phyloP scores from a whole-genome alignment of 2,113 vertebrate genomes.

The Crotalus viridis region DNA sequence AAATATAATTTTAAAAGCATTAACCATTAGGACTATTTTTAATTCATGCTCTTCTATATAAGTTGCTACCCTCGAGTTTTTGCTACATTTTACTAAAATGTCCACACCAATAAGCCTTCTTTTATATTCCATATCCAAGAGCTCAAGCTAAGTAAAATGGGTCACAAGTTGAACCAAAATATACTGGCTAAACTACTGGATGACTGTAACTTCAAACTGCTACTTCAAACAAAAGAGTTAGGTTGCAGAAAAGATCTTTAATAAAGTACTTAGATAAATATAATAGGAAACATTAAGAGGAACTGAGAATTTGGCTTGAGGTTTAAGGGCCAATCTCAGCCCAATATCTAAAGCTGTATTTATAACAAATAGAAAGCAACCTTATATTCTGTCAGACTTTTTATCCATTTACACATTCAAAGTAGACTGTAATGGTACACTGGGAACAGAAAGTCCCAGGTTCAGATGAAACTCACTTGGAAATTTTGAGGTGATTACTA shows the following conservation, averaged over 20 bases:
- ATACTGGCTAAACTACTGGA: not conserved
- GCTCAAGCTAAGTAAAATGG: not conserved
- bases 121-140: not conserved
- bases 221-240: not conserved
- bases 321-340: not conserved
- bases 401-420: not conserved
- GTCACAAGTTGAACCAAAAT: slow-evolving; percentile 16
- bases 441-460: not conserved
- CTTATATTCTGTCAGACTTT: not conserved
- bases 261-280: not conserved
- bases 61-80: not conserved
- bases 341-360: not conserved
- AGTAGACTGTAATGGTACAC: not conserved
- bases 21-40: slow-evolving; percentile 18
- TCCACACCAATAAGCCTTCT: not conserved
- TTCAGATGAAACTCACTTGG: not conserved
- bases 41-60: not conserved
- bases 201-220: not conserved
- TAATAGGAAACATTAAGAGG: not conserved
- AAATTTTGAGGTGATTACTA: not conserved
- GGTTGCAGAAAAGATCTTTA: not conserved
- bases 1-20: not conserved
- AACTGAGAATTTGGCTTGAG: not conserved
- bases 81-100: not conserved
- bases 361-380: not conserved